Percentiles rank a stretch among this genome's conserved stretches.
phyloP scores from a whole-genome alignment of 1,140 invertebrate species.

The Eubasilissa regina region DNA sequence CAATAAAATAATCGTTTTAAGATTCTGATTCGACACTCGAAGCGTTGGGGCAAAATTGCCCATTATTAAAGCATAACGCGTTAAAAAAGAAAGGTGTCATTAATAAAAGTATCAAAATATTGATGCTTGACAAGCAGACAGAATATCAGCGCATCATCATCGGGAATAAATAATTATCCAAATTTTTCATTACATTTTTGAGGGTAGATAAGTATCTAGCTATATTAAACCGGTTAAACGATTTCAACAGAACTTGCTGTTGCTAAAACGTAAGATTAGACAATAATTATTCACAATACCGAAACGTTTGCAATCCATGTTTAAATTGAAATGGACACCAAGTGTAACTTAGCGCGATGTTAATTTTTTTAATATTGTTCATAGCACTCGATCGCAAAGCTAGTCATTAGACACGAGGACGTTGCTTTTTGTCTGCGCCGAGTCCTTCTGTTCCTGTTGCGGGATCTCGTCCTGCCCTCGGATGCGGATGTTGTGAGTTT shows the following conservation, averaged over 20 bases:
- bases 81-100: no score
- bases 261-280: no score
- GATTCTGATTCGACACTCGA: neutral
- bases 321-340: slow-evolving; percentile 5
- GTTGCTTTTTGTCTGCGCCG: slow-evolving; percentile 71
- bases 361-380: slow-evolving; percentile 20
- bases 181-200: neutral
- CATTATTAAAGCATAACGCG: slow-evolving; percentile 2
- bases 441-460: slow-evolving; percentile 65
- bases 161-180: slow-evolving; percentile 3
- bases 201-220: neutral
- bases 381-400: neutral
- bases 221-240: neutral
- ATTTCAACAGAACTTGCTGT: neutral
- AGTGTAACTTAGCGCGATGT: slow-evolving; percentile 6
- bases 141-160: neutral
- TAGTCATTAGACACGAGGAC: slow-evolving; percentile 73
- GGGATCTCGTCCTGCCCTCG: slow-evolving; percentile 75
- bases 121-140: no score
- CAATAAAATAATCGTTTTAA: no score
- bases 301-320: neutral
- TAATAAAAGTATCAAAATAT: no score
- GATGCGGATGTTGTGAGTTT: slow-evolving; percentile 90
- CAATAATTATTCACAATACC: no score
- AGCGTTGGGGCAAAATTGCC: neutral